These are phyloP conservation scores for Drosophila willistoni DNA, from an alignment of 1,140 invertebrate species.

Conservation along the genomic window DNA sequence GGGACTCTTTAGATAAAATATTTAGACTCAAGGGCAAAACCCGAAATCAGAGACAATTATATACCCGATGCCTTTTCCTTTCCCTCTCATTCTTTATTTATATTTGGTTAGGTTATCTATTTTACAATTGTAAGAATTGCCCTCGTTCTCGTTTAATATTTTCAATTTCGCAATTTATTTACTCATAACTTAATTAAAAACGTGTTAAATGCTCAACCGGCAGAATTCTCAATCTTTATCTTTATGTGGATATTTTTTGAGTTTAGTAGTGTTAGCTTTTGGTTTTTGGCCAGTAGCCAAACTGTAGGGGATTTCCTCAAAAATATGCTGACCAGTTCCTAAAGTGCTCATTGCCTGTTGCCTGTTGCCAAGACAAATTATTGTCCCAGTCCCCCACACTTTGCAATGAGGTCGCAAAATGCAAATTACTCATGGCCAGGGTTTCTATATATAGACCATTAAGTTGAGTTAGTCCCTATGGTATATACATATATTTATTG, in stretches of 20 bases:
- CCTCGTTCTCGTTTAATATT: slow-evolving; percentile 4
- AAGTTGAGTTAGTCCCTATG: slow-evolving; percentile 17
- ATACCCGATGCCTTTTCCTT: no score
- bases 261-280: slow-evolving; percentile 26
- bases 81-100: no score
- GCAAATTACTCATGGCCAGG: slow-evolving; percentile 38
- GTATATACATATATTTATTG: slow-evolving; percentile 15
- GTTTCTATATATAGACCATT: slow-evolving; percentile 40
- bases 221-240: slow-evolving; percentile 19
- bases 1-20: no score
- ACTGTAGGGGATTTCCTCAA: slow-evolving; percentile 54
- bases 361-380: slow-evolving; percentile 7
- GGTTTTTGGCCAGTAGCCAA: slow-evolving; percentile 38
- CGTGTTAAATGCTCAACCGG: slow-evolving; percentile 44
- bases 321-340: slow-evolving; percentile 22
- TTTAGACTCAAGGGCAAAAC: no score
- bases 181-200: slow-evolving; percentile 54
- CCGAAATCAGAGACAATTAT: no score
- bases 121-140: neutral
- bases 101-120: neutral
- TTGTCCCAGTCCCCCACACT: neutral
- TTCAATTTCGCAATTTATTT: slow-evolving; percentile 38
- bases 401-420: slow-evolving; percentile 21
- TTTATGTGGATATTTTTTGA: slow-evolving; percentile 13
- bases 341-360: slow-evolving; percentile 18